Percentiles rank a stretch among this genome's conserved stretches.
Conservation (phyloP, 2,113 vertebrate species). For the Emydura subglobosa region DNA sequence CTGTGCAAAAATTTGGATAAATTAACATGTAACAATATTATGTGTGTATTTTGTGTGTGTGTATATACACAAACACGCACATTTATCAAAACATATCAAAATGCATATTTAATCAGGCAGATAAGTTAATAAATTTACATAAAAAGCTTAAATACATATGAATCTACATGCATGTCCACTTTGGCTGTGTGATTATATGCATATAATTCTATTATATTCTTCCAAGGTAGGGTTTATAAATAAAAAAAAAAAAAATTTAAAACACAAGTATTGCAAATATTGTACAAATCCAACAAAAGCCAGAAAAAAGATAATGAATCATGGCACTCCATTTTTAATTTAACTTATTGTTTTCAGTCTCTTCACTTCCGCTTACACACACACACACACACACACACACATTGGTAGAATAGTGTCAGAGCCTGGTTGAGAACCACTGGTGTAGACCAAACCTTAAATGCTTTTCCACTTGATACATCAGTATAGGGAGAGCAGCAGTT, state of each 20-base stretch:
- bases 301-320: neutral
- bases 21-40: neutral
- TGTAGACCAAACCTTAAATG: constrained; percentile 47
- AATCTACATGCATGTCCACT: neutral
- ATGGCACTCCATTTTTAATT: neutral
- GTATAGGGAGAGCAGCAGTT: constrained; percentile 50
- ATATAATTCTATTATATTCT: neutral
- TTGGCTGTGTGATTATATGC: neutral
- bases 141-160: neutral
- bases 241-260: neutral
- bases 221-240: neutral
- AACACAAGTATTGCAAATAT: neutral
- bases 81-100: neutral
- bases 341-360: neutral
- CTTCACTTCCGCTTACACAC: neutral
- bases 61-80: neutral
- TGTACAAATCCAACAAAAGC: neutral
- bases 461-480: neutral
- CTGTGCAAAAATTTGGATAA: neutral
- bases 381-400: accelerated
- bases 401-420: neutral
- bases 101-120: neutral
- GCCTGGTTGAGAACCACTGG: too few relatives aligned
- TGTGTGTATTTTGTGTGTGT: neutral
- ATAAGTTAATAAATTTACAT: neutral